Evolutionary conservation across 2,113 vertebrate species (phyloP), one percentile per base, ranked within the genome.

Genomic region (Xiphophorus maculatus): DNA sequence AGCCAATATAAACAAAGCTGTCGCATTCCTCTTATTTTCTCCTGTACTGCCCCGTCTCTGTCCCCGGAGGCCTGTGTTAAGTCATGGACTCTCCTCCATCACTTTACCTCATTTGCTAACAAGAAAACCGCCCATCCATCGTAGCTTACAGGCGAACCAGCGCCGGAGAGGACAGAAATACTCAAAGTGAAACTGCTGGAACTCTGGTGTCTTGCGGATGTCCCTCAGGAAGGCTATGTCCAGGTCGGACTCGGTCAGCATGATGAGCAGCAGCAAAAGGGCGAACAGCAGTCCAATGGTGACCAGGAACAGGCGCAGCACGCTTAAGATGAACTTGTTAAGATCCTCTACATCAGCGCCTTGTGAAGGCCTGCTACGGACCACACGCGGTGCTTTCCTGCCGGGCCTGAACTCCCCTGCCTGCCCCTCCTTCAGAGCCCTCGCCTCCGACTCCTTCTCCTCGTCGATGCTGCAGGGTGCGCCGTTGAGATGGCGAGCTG

Each of bases 101-200:
- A 44, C 62, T 64, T 66, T 1, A 6, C 66, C 63, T 94, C 94
- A 97, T 93, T 97, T 94, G 92, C 96, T 96, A 93, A 95, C 93
- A 85, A 99, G 96, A 90, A 97, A 95, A 77, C 92, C 94, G 85
- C 97, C 96, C 91, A 97, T 90, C 91, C 96, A 97, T 80, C 96
- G 95, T 88, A 98, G 83, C 95, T 97, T 97, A 95, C 97, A 99
- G 94, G 96, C 96, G 93, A 98, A 94, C 97, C 97, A 99, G 94
- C 96, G 96, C 94, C 97, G 96, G 94, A 98, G 96, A 88, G 97
- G 97, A 94, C 97, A 98, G 95, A 98, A 98, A 93, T 98, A 98
- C 92, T 97, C 96, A 91, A 98, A 96, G 94, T 99, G 97, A 92
- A 99, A 97, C 84, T 98, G 97, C 95, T 98, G 96, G 92, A 99